These are phyloP conservation scores for Ptilonorhynchus violaceus DNA, from an alignment of 2,113 vertebrate genomes.

Conservation along the genomic window DNA sequence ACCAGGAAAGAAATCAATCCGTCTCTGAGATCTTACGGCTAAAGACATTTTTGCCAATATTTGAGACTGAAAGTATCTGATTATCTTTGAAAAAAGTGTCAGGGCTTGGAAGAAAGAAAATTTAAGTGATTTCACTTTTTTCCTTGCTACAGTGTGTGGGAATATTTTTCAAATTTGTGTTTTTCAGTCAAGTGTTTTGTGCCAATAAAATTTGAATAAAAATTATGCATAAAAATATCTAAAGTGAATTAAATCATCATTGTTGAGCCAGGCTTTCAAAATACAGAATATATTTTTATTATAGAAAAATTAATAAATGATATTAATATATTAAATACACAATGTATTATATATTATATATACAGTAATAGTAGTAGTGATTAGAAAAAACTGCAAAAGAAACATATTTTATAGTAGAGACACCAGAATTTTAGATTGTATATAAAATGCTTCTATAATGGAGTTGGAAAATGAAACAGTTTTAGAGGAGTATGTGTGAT, in stretches of 20 bases:
- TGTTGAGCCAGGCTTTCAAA: not conserved
- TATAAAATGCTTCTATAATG: not conserved
- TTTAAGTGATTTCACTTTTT: not conserved
- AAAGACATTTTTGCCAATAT: constrained; percentile 84
- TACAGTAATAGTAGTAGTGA: not conserved
- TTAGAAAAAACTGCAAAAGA: not conserved
- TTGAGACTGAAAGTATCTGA: constrained; percentile 60
- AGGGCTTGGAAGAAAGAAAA: not conserved
- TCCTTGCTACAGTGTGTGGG: not conserved
- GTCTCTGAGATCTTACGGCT: constrained; percentile 85
- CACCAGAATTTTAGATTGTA: not conserved
- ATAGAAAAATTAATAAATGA: not conserved
- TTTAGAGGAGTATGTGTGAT: not conserved
- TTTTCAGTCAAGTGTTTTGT: not conserved
- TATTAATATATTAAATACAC: not conserved
- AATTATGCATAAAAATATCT: not conserved
- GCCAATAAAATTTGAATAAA: not conserved
- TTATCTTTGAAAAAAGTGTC: not conserved
- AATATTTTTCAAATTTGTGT: not conserved
- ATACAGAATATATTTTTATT: not conserved
- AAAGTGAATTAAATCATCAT: not conserved
- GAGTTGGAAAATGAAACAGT: not conserved
- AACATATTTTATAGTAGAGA: not conserved
- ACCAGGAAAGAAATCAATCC: constrained; percentile 77
- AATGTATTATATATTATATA: not conserved